phyloP scores from a whole-genome alignment of 1,140 invertebrate genomes.

The Tachypleus tridentatus region DNA sequence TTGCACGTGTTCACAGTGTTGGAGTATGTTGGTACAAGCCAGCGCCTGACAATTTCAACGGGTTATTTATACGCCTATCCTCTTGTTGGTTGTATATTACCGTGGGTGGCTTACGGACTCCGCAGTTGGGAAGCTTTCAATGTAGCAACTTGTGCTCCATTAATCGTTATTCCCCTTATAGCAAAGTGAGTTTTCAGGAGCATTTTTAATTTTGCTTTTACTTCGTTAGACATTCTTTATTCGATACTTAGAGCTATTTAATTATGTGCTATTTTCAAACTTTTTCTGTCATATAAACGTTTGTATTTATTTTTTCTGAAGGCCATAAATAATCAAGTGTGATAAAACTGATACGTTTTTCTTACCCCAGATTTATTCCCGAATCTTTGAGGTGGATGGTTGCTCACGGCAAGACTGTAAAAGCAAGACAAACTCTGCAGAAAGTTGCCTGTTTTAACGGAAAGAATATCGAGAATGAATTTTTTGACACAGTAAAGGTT shows the following conservation, averaged over 20 bases:
- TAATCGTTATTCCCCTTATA: constrained; percentile 7
- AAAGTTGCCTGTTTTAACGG: constrained; percentile 68
- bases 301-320: constrained; percentile 3
- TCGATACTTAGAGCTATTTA: not conserved
- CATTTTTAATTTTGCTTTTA: not conserved
- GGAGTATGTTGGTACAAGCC: constrained; percentile 12
- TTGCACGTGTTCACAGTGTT: constrained; percentile 3
- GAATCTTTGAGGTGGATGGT: constrained; percentile 52
- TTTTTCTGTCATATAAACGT: not conserved
- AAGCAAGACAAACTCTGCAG: constrained; percentile 58
- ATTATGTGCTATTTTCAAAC: too few relatives aligned
- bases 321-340: too few relatives aligned
- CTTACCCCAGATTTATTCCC: constrained; percentile 31
- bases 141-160: constrained; percentile 2
- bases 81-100: constrained; percentile 9
- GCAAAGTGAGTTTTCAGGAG: constrained; percentile 4
- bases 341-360: constrained; percentile 22
- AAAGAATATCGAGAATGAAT: constrained; percentile 26
- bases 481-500: too few relatives aligned
- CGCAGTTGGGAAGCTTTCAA: constrained; percentile 12
- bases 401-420: constrained; percentile 62
- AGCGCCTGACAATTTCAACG: constrained; percentile 11
- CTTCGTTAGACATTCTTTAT: not conserved
- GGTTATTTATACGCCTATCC: constrained; percentile 16
- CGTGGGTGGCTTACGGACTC: constrained; percentile 10